Evolutionary conservation across 2,113 vertebrate species (phyloP), one percentile per base, ranked within the genome.

Genomic region (Hystrix brachyura): DNA sequence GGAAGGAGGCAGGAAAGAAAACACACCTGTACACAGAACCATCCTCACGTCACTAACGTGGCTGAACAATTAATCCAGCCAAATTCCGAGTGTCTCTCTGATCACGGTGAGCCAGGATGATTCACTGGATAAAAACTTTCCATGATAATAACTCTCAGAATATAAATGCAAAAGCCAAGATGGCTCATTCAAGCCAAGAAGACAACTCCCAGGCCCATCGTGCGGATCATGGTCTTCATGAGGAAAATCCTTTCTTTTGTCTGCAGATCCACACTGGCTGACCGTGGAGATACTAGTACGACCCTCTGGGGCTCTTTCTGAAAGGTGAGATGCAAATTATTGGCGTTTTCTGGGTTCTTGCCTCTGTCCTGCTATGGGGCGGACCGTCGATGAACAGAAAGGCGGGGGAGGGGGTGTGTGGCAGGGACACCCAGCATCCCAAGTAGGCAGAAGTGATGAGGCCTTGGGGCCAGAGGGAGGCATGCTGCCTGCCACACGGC

Each of bases 311-410:
- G 21, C 32, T 34, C 27, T 23, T 81, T 84, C 43, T 78, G 60
- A n/a, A 62, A 60, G 17, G 23, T 62, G 43, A 60, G 43, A 84
- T 94, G 46, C 64, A 74, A 83, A 57, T 67, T 34, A 90, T 74
- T 60, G 32, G 74, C 13, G 0, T 92, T 94, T 97, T 65, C 87
- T n/a, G 67, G 51, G 38, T 34, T 71, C 51, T 88, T 84, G 84
- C 53, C 82, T 60, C 69, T 7, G 62, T 19, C 53, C 14, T 90
- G 55, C 67, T 43, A 69, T 29, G 43, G 53, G 34, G 71, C 59
- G 27, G 55, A 38, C 59, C 90, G 59, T 81, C 90, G 83, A 64
- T 90, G 71, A 80, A 64, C 27, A 91, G 10, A 74, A 90, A 80
- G 76, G 32, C 21, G 0, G 62, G 59, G 23, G 94, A 71, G 69